Conservation (phyloP, 2,888 invertebrate species). For the Romanomermis culicivorax region DNA sequence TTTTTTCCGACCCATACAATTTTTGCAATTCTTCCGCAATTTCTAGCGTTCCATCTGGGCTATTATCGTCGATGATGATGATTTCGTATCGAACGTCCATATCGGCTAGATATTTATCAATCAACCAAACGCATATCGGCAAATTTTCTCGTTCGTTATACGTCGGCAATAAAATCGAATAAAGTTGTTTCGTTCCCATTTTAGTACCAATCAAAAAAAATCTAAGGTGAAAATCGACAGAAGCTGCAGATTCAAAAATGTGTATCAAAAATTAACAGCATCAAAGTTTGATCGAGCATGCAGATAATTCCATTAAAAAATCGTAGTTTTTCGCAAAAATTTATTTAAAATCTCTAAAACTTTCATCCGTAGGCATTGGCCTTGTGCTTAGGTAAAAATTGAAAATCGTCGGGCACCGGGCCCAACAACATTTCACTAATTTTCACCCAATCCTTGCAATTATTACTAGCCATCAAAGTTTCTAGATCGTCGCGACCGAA, state of each 20-base stretch:
- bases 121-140: slow-evolving; percentile 83
- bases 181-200: slow-evolving; percentile 17
- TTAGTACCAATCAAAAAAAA: neutral
- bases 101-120: slow-evolving; percentile 62
- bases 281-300: too few relatives aligned
- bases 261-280: too few relatives aligned
- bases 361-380: slow-evolving; percentile 56
- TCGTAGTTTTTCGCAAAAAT: too few relatives aligned
- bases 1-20: slow-evolving; percentile 69
- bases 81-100: slow-evolving; percentile 49
- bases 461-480: slow-evolving; percentile 62
- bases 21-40: slow-evolving; percentile 71
- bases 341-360: neutral
- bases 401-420: slow-evolving; percentile 67
- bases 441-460: slow-evolving; percentile 62
- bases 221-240: too few relatives aligned
- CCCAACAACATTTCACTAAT: slow-evolving; percentile 81
- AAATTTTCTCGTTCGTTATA: slow-evolving; percentile 94
- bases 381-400: slow-evolving; percentile 89
- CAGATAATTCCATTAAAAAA: too few relatives aligned
- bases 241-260: neutral
- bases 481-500: slow-evolving; percentile 69
- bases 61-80: slow-evolving; percentile 91
- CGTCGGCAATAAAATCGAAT: slow-evolving; percentile 55
- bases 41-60: slow-evolving; percentile 86